Base-by-base conservation (phyloP, 2,888 invertebrate genomes). In the Ypsolopha sequella region DNA sequence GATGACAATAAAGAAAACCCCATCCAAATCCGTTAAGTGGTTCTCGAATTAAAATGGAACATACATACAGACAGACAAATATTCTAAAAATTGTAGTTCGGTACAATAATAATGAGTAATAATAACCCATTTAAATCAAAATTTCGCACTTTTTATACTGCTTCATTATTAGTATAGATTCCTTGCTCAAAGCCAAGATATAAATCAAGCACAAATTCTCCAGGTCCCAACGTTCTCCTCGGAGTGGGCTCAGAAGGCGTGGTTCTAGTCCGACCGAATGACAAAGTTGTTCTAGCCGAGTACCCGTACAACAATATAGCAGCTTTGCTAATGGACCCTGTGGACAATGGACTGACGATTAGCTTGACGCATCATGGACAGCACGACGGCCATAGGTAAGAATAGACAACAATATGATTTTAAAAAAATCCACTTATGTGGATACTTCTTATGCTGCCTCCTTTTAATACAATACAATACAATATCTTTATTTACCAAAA, bases 191-290 rank as follows among this genome's bases (percentile, higher is more conserved):
- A 41, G n/a, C 14, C 9, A n/a, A 38, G 4, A 24, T 24, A 24
- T 47, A 33, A 52, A 41, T 14, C 50, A 46, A 47, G 41, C 35
- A 13, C 50, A 11, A 1, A 6, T 46, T 35, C 24, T 38, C 4
- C 52, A 87, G 86, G 86, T 60, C 80, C 86, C 2, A 86, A 80
- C 58, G 86, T 92, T 34, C 89, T 96, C 6, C 87, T 98, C 35
- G 98, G 97, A 13, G 92, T 98, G 51, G 96, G 95, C 64, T 92
- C 93, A 57, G 96, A 97, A 61, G 97, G 97, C 54, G 90, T 98
- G 48, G 93, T 96, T 76, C 88, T 98, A 60, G 95, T 98, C 52
- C 94, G 96, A 62, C 93, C 96, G 0, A 93, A 95, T 56, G 97
- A 98, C 73, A 98, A 97, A 77, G 93, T 93, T 58, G 95, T 97